Evolutionary conservation across 2,888 invertebrate genomes (phyloP).

Genomic region (Cephus nigrinus): DNA sequence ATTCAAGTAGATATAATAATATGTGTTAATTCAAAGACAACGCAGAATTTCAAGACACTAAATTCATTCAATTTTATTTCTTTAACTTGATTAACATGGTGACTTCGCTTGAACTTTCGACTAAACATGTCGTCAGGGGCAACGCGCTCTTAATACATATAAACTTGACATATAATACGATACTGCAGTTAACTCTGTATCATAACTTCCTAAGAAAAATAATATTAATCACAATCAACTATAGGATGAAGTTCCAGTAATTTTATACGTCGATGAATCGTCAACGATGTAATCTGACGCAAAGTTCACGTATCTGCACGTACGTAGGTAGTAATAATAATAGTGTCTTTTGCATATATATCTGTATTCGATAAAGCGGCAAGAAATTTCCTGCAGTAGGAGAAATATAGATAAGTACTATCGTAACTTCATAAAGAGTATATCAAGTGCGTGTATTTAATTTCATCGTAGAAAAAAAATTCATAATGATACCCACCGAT

Average conservation of each 20-base stretch:
- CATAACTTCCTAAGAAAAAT: neutral
- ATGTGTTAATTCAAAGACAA: neutral
- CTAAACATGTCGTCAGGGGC: constrained; percentile 53
- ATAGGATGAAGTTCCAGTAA: neutral
- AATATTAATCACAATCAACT: neutral
- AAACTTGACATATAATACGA: neutral
- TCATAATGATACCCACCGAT: neutral
- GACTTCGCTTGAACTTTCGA: constrained; percentile 34
- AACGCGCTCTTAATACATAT: constrained; percentile 26
- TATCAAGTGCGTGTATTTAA: neutral
- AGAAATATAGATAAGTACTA: neutral
- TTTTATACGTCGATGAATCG: neutral
- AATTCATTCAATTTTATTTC: neutral
- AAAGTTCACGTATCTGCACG: neutral
- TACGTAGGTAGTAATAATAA: neutral
- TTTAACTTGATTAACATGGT: too few species aligned
- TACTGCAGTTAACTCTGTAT: neutral
- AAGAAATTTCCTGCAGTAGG: neutral
- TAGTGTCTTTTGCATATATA: neutral
- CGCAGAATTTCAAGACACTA: neutral
- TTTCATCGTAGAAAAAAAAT: neutral
- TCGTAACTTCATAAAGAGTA: neutral
- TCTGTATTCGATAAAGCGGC: neutral
- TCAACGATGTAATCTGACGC: neutral
- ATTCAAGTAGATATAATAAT: neutral